Evolutionary conservation across 2,888 invertebrate genomes (phyloP), one percentile per base, ranked within the genome.

Genomic region (Cephus nigrinus): DNA sequence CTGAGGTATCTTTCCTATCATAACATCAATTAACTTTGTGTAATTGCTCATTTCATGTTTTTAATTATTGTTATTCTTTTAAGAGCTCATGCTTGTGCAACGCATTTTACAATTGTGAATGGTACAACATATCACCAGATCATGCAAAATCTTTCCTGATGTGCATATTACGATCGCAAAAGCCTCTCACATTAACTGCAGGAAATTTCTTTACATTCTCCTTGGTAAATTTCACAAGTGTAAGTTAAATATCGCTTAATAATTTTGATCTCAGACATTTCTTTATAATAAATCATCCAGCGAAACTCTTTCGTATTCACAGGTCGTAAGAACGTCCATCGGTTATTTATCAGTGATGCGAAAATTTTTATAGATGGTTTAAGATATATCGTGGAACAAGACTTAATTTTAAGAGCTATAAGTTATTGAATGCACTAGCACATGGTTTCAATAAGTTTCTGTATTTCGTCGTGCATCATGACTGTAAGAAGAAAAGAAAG

Each of bases 171-270:
- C 89, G 93, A 78, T 92, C 92, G 88, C 92, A 93, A 79, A 90
- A 89, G 9, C 93, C 93, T 2, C 86, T 93, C 76, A 87, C 87
- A 69, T 92, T 93, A 2, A 92, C 92, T 0, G 93, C 93, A 69
- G 93, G 93, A 11, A 93, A 93, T 85, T 90, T 93, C 82, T 93
- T 93, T 82, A 92, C 91, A 4, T 85, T 93, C 1, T 93, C 93
- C 2, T 88, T 93, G 55, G 90, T 91, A 77, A 92, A 92, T 31
- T 93, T 93, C 79, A 93, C 92, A 74, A 87, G 90, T 80, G 93
- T 93, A 90, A 91, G 92, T 80, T 2, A 55, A 55, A 15, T 23
- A 11, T 5, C 55, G 12, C 12, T 71, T 71, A 23, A 31, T 32
- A 30, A 71, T 71, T 32, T 23, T 23, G 5, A 55, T 15, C 23